These are phyloP conservation scores for Ceratothoa steindachneri DNA, from an alignment of 2,888 invertebrate species.

Conservation along the genomic window DNA sequence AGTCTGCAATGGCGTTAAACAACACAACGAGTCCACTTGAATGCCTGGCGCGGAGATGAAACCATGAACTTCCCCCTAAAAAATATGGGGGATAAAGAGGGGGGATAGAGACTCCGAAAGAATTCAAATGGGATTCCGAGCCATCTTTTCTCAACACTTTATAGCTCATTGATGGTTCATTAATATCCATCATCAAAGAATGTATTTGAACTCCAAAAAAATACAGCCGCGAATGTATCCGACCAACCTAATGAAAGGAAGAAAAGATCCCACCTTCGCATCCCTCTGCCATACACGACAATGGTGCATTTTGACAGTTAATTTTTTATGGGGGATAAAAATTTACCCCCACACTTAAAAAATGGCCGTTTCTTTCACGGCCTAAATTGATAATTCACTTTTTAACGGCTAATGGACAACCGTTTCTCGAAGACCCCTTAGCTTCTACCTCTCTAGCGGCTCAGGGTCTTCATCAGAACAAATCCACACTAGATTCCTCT, in stretches of 20 bases:
- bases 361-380: not conserved
- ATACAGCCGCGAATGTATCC: too few relatives aligned
- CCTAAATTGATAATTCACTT: not conserved
- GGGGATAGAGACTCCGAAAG: not conserved
- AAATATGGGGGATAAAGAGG: too few relatives aligned
- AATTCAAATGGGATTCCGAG: constrained; percentile 8
- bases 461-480: too few relatives aligned
- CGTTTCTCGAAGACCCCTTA: too few relatives aligned
- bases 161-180: not conserved
- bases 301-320: not conserved
- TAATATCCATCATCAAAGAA: constrained; percentile 8
- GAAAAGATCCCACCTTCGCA: constrained; percentile 1
- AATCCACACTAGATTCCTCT: too few relatives aligned
- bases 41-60: not conserved
- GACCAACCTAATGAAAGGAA: constrained; percentile 6
- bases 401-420: not conserved
- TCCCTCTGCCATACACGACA: not conserved
- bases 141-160: constrained; percentile 7
- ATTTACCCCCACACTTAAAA: not conserved
- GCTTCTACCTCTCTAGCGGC: too few relatives aligned
- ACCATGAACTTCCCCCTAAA: too few relatives aligned
- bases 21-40: constrained; percentile 2
- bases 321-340: not conserved
- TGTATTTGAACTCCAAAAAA: not conserved
- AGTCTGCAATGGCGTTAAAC: constrained; percentile 13